Percentiles rank a stretch among this genome's conserved stretches.
Conservation (phyloP, 2,113 vertebrate species). For the Salvelinus alpinus region DNA sequence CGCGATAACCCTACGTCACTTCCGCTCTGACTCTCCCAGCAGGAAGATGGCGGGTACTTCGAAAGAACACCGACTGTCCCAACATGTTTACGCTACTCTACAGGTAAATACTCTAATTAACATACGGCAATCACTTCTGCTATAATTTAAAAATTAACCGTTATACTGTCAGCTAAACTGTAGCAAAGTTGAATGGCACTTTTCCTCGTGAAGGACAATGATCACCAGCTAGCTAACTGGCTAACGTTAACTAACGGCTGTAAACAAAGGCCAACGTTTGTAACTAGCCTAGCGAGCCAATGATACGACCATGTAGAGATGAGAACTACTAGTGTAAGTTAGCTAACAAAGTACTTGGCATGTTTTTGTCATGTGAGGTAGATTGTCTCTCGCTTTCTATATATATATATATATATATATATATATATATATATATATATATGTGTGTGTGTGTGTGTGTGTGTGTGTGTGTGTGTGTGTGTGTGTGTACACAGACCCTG, state of each 20-base stretch:
- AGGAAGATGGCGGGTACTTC: constrained; percentile 69
- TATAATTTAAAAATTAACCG: not conserved
- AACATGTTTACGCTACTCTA: constrained; percentile 52
- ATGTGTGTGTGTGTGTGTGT: not conserved
- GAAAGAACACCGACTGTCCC: constrained; percentile 41
- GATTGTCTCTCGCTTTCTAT: not conserved
- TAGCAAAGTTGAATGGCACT: too few species aligned
- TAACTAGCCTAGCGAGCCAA: not conserved
- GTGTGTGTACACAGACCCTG: constrained; percentile 52
- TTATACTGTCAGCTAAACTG: not conserved
- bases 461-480: not conserved
- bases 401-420: too few species aligned
- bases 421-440: too few species aligned
- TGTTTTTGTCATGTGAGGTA: not conserved
- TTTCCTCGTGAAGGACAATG: not conserved
- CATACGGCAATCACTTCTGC: not conserved
- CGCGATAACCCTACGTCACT: not conserved
- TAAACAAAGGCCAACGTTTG: not conserved
- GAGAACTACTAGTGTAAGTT: too few species aligned
- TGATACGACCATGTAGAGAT: too few species aligned
- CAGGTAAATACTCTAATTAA: constrained; percentile 51
- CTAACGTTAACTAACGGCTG: not conserved
- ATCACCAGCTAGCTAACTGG: not conserved
- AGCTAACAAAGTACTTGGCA: too few species aligned
- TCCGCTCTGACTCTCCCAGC: not conserved